These are phyloP conservation scores for Calliopsis andreniformis DNA, from an alignment of 1,140 invertebrate species.

Conservation along the genomic window DNA sequence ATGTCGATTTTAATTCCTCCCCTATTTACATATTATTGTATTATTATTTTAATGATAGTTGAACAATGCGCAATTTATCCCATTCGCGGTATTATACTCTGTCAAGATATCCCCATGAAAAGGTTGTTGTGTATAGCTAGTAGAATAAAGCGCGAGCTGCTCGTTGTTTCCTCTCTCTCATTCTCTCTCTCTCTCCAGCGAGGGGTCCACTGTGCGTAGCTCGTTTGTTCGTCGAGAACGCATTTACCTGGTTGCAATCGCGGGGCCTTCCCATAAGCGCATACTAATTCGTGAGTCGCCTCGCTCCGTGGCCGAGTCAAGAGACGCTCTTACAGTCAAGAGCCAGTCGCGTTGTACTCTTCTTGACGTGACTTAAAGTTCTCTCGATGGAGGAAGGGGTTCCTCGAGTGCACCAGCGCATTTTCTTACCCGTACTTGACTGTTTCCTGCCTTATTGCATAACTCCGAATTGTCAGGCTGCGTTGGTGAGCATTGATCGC, in stretches of 20 bases:
- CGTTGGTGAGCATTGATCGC: conserved; percentile 44
- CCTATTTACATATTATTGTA: too few species aligned
- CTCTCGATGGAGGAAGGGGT: conserved; percentile 49
- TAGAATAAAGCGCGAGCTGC: conserved; percentile 21
- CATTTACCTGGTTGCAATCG: conserved; percentile 63
- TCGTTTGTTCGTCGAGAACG: conserved; percentile 54
- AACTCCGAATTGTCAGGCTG: conserved; percentile 27
- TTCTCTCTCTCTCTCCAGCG: too few species aligned
- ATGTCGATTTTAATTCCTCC: background rate
- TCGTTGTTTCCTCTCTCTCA: conserved; percentile 10
- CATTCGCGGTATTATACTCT: background rate
- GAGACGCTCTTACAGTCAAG: conserved; percentile 61
- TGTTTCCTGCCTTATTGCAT: conserved; percentile 3
- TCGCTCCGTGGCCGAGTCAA: conserved; percentile 44
- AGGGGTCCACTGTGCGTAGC: conserved; percentile 47
- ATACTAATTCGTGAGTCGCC: conserved; percentile 68
- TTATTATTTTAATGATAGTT: conserved; percentile 11
- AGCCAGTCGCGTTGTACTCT: conserved; percentile 58
- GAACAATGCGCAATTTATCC: conserved; percentile 15
- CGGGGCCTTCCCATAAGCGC: conserved; percentile 42
- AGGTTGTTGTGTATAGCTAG: conserved; percentile 14
- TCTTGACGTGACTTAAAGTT: conserved; percentile 58
- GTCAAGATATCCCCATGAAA: conserved; percentile 41
- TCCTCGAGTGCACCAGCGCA: conserved; percentile 42
- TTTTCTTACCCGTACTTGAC: conserved; percentile 43